phyloP scores from a whole-genome alignment of 2,113 vertebrate genomes.

The Zootoca vivipara region DNA sequence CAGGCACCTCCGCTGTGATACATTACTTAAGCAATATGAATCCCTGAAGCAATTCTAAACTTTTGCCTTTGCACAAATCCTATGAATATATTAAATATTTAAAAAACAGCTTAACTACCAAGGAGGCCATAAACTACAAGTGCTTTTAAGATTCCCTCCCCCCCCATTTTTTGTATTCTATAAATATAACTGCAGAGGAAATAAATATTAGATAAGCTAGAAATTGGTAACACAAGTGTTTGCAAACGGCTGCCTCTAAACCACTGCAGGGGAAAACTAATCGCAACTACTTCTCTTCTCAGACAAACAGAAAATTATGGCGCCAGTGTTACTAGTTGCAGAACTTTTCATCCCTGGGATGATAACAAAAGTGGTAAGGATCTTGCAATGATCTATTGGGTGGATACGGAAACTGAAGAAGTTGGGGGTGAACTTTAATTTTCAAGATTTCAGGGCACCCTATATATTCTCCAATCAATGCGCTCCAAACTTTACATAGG shows the following conservation, averaged over 20 bases:
- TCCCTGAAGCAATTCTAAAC: constrained; percentile 21
- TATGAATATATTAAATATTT: constrained; percentile 39
- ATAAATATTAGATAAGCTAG: constrained; percentile 22
- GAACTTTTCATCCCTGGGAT: neutral
- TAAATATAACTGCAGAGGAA: constrained; percentile 8
- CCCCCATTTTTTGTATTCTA: constrained; percentile 14
- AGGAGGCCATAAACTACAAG: constrained; percentile 14
- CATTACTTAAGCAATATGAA: constrained; percentile 7
- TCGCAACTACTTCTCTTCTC: neutral
- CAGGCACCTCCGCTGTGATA: neutral
- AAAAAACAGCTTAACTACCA: constrained; percentile 18
- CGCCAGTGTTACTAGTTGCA: neutral
- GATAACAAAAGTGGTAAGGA: neutral
- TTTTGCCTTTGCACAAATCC: constrained; percentile 21
- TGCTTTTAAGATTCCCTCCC: neutral
- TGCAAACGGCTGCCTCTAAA: neutral
- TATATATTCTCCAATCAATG: neutral
- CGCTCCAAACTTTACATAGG: neutral
- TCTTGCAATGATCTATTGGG: neutral
- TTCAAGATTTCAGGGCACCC: neutral
- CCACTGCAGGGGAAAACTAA: neutral
- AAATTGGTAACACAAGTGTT: neutral
- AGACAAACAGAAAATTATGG: neutral
- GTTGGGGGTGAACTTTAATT: neutral
- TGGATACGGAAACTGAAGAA: neutral